These are phyloP conservation scores for Labroides dimidiatus DNA, from an alignment of 2,797 vertebrate species.

Conservation along the genomic window DNA sequence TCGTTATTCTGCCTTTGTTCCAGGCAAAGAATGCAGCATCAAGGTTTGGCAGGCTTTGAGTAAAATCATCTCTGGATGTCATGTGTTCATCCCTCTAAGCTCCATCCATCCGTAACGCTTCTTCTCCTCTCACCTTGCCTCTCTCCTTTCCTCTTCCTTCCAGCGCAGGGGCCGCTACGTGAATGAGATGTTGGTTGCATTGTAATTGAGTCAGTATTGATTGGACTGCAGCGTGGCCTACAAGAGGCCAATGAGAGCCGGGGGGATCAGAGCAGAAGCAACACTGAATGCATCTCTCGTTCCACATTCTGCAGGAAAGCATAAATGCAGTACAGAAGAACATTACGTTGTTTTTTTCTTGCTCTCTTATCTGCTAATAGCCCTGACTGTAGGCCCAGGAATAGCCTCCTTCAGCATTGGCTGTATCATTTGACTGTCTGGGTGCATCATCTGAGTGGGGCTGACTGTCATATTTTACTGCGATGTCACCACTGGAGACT, in stretches of 20 bases:
- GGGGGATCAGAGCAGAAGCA: constrained; percentile 65
- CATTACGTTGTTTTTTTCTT: constrained; percentile 21
- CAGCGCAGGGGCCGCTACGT: constrained; percentile 61
- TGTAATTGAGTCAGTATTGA: constrained; percentile 85
- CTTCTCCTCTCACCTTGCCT: constrained; percentile 55
- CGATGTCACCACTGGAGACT: constrained; percentile 65
- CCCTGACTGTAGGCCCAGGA: constrained; percentile 27
- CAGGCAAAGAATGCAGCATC: constrained; percentile 42
- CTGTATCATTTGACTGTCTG: constrained; percentile 58
- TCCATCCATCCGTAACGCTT: constrained; percentile 52
- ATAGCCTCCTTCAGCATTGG: constrained; percentile 44
- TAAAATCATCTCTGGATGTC: constrained; percentile 48
- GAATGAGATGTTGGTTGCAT: constrained; percentile 84
- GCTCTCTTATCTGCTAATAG: constrained; percentile 29
- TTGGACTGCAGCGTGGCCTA: constrained; percentile 84
- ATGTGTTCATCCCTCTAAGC: constrained; percentile 45
- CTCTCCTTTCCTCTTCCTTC: constrained; percentile 54
- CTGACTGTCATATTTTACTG: constrained; percentile 72
- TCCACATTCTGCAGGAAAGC: constrained; percentile 64
- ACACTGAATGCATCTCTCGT: constrained; percentile 62
- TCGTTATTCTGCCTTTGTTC: constrained; percentile 61
- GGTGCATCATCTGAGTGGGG: constrained; percentile 52
- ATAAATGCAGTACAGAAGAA: constrained; percentile 37
- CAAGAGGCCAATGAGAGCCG: constrained; percentile 68
- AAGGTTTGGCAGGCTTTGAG: constrained; percentile 26